These are phyloP conservation scores for Ianthella basta DNA, from an alignment of 37 sponge, comb jelly and placozoan genomes.

Conservation along the genomic window DNA sequence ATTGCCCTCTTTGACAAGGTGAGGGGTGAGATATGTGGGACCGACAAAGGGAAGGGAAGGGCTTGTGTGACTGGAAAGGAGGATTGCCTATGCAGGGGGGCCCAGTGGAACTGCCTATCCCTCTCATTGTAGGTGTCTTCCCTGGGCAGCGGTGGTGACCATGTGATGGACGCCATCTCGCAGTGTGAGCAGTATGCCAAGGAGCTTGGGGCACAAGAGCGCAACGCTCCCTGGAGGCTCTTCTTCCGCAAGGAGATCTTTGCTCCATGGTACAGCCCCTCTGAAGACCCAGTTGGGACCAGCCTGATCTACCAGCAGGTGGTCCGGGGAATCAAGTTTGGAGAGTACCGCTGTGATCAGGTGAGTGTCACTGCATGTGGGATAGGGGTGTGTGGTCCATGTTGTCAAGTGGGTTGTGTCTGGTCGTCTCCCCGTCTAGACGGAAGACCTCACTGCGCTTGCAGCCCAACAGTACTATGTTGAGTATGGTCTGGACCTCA, in stretches of 20 bases:
- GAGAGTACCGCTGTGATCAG: slow-evolving; percentile 94
- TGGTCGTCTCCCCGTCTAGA: slow-evolving; percentile 45
- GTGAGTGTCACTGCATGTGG: slow-evolving; percentile 32
- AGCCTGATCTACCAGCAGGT: slow-evolving; percentile 97
- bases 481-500: slow-evolving; percentile 73
- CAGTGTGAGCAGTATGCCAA: slow-evolving; percentile 99
- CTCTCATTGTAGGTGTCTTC: slow-evolving; percentile 72
- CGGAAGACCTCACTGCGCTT: slow-evolving; percentile 87
- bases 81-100: too few species aligned
- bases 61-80: too few species aligned
- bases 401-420: not conserved
- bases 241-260: slow-evolving; percentile 98
- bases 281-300: slow-evolving; percentile 89
- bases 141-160: slow-evolving; percentile 94
- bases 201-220: slow-evolving; percentile 87
- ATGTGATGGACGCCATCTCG: slow-evolving; percentile 96
- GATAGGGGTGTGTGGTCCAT: not conserved
- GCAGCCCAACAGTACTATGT: slow-evolving; percentile 94
- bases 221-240: slow-evolving; percentile 94
- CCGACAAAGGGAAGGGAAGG: too few species aligned
- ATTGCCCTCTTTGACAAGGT: slow-evolving; percentile 97
- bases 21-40: too few species aligned
- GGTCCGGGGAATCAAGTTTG: slow-evolving; percentile 91
- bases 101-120: not conserved
- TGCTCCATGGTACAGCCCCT: slow-evolving; percentile 89